These are phyloP conservation scores for Pyrgilauda ruficollis DNA, from an alignment of 2,113 vertebrate species.

Conservation along the genomic window DNA sequence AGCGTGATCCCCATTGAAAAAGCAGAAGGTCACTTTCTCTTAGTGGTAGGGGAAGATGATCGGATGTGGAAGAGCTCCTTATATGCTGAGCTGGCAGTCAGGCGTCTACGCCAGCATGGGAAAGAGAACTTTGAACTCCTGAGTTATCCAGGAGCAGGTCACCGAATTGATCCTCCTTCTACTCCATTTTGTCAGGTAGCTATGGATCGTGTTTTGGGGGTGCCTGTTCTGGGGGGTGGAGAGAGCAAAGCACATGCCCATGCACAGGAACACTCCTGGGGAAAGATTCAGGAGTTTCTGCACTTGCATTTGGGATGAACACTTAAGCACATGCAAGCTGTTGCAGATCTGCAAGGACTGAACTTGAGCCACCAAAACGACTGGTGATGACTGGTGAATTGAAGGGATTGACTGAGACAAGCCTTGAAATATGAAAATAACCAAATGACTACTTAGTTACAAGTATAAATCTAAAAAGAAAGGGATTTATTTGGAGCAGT, in stretches of 20 bases:
- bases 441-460: conserved; percentile 11
- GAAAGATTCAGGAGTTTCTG: conserved; percentile 74
- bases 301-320: conserved; percentile 63
- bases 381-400: not conserved
- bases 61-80: conserved; percentile 72
- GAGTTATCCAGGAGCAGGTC: conserved; percentile 70
- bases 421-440: not conserved
- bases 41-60: conserved; percentile 71
- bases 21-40: conserved; percentile 69
- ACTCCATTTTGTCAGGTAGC: conserved; percentile 63
- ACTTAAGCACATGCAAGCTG: not conserved
- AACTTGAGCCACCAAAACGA: conserved; percentile 21
- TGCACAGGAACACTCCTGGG: conserved; percentile 74
- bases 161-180: conserved; percentile 68
- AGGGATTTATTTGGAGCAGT: not conserved
- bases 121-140: conserved; percentile 70
- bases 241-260: conserved; percentile 65
- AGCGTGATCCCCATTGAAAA: conserved; percentile 69
- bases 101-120: conserved; percentile 54
- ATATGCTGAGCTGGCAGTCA: conserved; percentile 65
- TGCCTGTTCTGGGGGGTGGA: conserved; percentile 66
- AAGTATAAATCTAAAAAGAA: not conserved
- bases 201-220: conserved; percentile 62
- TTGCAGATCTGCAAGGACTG: conserved; percentile 6
- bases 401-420: conserved; percentile 32